Evolutionary conservation across 2,888 invertebrate species (phyloP).

Genomic region (Trichacis sp.): DNA sequence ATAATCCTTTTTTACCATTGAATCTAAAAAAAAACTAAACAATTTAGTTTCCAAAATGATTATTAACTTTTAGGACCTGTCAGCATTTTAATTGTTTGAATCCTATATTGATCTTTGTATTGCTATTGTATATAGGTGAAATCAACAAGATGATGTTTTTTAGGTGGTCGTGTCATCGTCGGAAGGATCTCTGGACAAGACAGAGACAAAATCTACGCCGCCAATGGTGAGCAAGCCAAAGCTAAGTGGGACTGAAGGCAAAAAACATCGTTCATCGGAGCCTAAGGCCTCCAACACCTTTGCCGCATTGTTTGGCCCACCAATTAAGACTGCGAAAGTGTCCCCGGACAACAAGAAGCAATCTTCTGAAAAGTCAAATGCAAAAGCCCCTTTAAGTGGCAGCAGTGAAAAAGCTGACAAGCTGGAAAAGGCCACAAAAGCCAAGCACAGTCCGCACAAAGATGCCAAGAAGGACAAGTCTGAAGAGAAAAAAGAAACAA

Average conservation of each 20-base stretch:
- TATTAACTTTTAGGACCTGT: no score
- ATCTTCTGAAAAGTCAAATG: constrained; percentile 62
- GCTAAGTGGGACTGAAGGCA: constrained; percentile 71
- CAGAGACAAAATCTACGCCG: constrained; percentile 71
- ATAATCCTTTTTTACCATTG: no score
- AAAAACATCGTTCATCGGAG: constrained; percentile 60
- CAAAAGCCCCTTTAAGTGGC: constrained; percentile 61
- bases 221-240: constrained; percentile 81
- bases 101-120: no score
- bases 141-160: no score
- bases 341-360: constrained; percentile 77
- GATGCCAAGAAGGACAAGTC: constrained; percentile 69
- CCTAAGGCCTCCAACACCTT: constrained; percentile 76
- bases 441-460: constrained; percentile 73
- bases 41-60: no score
- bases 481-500: constrained; percentile 68
- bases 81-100: no score
- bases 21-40: no score
- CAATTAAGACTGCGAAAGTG: constrained; percentile 81
- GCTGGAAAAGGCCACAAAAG: constrained; percentile 64
- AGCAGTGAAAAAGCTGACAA: constrained; percentile 73
- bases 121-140: no score
- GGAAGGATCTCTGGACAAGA: constrained; percentile 73
- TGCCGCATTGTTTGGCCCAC: constrained; percentile 85
- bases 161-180: constrained; percentile 68